Evolutionary conservation across 2,888 invertebrate genomes (phyloP).

Genomic region (Galerucella nymphaeae): DNA sequence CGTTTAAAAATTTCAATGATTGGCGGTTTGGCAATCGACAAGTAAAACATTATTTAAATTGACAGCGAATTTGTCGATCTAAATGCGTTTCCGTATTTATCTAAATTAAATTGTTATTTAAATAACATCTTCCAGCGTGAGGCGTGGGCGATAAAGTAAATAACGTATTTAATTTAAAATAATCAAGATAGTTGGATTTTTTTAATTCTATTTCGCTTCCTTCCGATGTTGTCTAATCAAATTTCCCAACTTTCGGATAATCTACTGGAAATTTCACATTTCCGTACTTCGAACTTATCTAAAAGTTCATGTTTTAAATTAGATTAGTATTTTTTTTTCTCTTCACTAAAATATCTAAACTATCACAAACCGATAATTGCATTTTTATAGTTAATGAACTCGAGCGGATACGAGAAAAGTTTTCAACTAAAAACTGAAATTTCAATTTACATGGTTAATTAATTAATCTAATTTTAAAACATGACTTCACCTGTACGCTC

Average conservation of each 20-base stretch:
- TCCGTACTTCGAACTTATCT: not conserved
- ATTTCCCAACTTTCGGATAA: not conserved
- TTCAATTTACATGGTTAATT: slow-evolving; percentile 14
- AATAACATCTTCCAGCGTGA: too few species aligned
- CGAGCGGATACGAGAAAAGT: not conserved
- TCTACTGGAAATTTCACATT: slow-evolving; percentile 8
- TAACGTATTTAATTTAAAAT: not conserved
- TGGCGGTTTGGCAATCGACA: too few species aligned
- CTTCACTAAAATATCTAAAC: not conserved
- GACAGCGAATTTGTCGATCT: too few species aligned
- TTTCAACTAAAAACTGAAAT: slow-evolving; percentile 13
- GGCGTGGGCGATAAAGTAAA: too few species aligned
- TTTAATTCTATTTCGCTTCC: not conserved
- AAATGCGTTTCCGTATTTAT: too few species aligned
- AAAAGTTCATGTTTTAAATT: slow-evolving; percentile 17
- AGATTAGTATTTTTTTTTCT: not conserved
- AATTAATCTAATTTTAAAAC: slow-evolving; percentile 15
- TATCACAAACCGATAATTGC: slow-evolving; percentile 20
- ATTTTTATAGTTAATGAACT: slow-evolving; percentile 18
- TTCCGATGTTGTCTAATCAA: slow-evolving; percentile 4
- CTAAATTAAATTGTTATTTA: too few species aligned
- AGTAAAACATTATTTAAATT: too few species aligned
- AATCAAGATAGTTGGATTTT: not conserved
- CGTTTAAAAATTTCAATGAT: too few species aligned
- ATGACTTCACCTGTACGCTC: not conserved